These are phyloP conservation scores for Epizoanthus illoricatus DNA, from an alignment of 92 coral and sea anemone genomes.

Conservation along the genomic window DNA sequence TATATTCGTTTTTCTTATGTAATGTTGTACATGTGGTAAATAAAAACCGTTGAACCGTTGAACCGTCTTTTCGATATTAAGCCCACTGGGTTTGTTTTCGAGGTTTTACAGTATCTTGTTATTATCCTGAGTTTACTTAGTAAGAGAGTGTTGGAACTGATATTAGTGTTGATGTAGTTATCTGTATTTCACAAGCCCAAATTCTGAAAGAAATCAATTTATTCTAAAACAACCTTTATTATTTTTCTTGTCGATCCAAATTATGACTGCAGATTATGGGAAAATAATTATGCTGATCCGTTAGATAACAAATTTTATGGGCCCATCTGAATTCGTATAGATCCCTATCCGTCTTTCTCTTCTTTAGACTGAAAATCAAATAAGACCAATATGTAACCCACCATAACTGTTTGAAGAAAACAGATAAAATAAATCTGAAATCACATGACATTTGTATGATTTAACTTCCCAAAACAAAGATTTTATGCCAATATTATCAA, in stretches of 20 bases:
- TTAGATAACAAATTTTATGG: not conserved
- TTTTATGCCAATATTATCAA: constrained; percentile 24
- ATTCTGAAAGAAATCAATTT: not conserved
- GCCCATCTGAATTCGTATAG: constrained; percentile 14
- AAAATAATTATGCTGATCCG: constrained; percentile 8
- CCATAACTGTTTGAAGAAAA: not conserved
- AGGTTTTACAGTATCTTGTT: constrained; percentile 1
- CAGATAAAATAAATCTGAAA: constrained; percentile 60
- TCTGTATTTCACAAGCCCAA: constrained; percentile 14
- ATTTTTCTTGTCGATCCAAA: constrained; percentile 14
- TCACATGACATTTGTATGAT: constrained; percentile 52
- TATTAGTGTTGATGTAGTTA: constrained; percentile 18
- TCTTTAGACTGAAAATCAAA: constrained; percentile 19
- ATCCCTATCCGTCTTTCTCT: constrained; percentile 27
- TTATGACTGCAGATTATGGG: not conserved
- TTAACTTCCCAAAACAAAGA: constrained; percentile 23
- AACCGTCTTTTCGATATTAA: not conserved
- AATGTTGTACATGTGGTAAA: too few relatives aligned
- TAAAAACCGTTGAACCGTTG: too few relatives aligned
- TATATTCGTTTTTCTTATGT: too few relatives aligned
- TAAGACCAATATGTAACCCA: constrained; percentile 9
- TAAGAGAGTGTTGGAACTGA: constrained; percentile 9
- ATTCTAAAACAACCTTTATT: constrained; percentile 3
- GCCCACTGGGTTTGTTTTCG: not conserved
- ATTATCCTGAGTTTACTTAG: constrained; percentile 3